Evolutionary conservation across 1,140 invertebrate genomes (phyloP).

Genomic region (Drosophila ercepeae): DNA sequence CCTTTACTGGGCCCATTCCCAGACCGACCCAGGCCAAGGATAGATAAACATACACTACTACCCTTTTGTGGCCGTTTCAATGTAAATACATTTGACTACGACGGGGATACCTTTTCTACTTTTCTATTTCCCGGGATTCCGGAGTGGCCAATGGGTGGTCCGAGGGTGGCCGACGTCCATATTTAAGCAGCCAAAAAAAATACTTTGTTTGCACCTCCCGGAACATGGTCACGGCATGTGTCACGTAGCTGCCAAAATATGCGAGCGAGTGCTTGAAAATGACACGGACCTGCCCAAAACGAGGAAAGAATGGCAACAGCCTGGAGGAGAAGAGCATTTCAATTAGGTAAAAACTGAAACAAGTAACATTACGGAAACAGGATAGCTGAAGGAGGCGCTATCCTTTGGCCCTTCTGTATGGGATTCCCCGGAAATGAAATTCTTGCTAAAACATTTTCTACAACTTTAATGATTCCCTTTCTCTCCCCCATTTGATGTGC

Average conservation of each 20-base stretch:
- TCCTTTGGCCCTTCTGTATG: conserved; percentile 5
- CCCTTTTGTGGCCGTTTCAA: conserved; percentile 57
- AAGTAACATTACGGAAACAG: conserved; percentile 7
- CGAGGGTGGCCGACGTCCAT: conserved; percentile 48
- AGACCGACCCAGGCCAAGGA: background rate
- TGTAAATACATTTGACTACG: conserved; percentile 46
- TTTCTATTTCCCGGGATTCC: conserved; percentile 52
- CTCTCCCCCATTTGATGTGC: conserved; percentile 65
- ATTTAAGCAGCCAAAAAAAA: conserved; percentile 68
- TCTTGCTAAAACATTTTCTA: conserved; percentile 33
- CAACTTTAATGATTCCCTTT: conserved; percentile 35
- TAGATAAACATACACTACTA: conserved; percentile 36
- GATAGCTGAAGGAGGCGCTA: too few species aligned
- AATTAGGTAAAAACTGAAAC: conserved; percentile 63
- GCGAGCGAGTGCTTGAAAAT: conserved; percentile 64
- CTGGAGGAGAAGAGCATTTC: conserved; percentile 57
- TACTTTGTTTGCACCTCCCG: conserved; percentile 62
- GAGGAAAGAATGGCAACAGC: conserved; percentile 14
- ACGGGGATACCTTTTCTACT: conserved; percentile 59
- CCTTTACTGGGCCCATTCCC: background rate
- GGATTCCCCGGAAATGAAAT: conserved; percentile 35
- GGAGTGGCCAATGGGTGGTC: conserved; percentile 26
- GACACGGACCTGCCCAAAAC: conserved; percentile 28
- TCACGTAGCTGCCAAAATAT: conserved; percentile 73
- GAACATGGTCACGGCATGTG: conserved; percentile 59